These are phyloP conservation scores for Leuctra nigra DNA, from an alignment of 2,888 invertebrate species.

Conservation along the genomic window DNA sequence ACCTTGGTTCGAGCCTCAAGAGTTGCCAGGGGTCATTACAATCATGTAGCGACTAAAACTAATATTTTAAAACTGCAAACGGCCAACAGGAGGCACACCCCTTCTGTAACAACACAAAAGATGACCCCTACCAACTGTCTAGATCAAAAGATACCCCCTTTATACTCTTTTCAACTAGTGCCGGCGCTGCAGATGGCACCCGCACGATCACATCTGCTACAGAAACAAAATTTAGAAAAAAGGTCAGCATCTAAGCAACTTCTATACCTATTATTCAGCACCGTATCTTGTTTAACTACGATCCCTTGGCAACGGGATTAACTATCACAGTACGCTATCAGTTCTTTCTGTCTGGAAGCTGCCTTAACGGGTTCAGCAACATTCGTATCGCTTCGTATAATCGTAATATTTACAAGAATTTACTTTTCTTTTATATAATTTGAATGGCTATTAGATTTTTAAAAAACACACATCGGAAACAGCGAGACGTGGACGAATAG, in stretches of 20 bases:
- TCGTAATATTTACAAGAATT: slow-evolving; percentile 1
- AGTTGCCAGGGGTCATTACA: too few relatives aligned
- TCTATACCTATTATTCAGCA: slow-evolving; percentile 18
- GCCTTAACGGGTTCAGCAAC: slow-evolving; percentile 22
- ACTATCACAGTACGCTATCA: slow-evolving; percentile 29
- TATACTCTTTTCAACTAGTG: too few relatives aligned
- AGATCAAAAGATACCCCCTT: too few relatives aligned
- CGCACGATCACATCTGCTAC: too few relatives aligned
- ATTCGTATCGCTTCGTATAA: slow-evolving; percentile 23
- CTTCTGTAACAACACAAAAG: too few relatives aligned
- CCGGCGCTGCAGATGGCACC: too few relatives aligned
- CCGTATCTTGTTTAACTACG: slow-evolving; percentile 25
- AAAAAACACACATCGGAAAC: slow-evolving; percentile 15
- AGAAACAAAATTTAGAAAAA: too few relatives aligned
- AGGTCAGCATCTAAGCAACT: neutral
- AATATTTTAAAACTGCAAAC: too few relatives aligned
- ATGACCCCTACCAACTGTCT: too few relatives aligned
- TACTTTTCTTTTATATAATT: neutral
- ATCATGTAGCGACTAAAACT: too few relatives aligned
- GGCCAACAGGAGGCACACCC: too few relatives aligned
- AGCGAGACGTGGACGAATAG: slow-evolving; percentile 16
- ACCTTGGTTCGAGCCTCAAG: too few relatives aligned
- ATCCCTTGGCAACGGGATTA: slow-evolving; percentile 18
- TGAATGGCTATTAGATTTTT: neutral
- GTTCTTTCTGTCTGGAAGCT: slow-evolving; percentile 27